A percentile compares a stretch with the other conserved stretches of the same genome.
These are phyloP conservation scores for Pristionchus entomophagus DNA, from an alignment of 2,888 invertebrate genomes.

Conservation along the genomic window DNA sequence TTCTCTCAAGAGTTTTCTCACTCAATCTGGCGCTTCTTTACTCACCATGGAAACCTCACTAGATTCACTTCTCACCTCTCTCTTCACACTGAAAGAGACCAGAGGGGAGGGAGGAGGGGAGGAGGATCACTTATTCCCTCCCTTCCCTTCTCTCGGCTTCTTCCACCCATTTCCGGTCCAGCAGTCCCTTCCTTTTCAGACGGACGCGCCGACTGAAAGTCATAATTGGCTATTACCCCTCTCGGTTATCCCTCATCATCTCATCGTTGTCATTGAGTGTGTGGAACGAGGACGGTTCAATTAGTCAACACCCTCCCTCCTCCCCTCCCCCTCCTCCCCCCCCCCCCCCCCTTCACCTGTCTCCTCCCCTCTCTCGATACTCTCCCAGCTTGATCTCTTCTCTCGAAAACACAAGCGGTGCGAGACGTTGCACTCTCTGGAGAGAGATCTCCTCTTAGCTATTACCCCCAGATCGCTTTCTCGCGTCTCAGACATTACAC, in stretches of 20 bases:
- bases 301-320: not conserved
- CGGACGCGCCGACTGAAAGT: not conserved
- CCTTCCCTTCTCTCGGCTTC: no score
- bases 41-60: constrained; percentile 26
- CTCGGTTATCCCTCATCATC: not conserved
- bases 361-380: not conserved
- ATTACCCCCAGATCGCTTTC: not conserved
- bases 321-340: not conserved
- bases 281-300: not conserved
- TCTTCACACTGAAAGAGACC: not conserved
- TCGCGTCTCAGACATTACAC: not conserved
- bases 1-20: no score
- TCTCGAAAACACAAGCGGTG: constrained; percentile 9
- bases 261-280: not conserved
- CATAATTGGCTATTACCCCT: not conserved
- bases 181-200: not conserved
- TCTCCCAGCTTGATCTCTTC: constrained; percentile 14
- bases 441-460: not conserved
- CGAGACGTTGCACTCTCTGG: not conserved
- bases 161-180: no score
- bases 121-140: not conserved
- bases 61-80: not conserved
- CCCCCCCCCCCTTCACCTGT: not conserved
- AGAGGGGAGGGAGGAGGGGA: not conserved
- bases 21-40: not conserved